phyloP scores from a whole-genome alignment of 2,797 vertebrate species.

The Liparis tanakae region DNA sequence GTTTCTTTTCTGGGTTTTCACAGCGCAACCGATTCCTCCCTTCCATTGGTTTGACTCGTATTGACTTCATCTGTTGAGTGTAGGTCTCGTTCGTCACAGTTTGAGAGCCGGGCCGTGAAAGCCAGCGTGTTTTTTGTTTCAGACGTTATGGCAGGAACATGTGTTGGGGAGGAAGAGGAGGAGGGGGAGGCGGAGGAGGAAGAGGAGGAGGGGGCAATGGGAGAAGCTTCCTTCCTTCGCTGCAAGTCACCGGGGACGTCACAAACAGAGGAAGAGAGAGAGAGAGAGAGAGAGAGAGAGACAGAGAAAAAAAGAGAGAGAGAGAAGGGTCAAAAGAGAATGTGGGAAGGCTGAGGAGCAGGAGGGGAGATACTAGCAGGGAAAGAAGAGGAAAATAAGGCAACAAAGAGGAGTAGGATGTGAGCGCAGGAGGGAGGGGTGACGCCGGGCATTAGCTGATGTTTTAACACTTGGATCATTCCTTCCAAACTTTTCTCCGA shows the following conservation, averaged over 20 bases:
- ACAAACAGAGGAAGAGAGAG: slow-evolving; percentile 33
- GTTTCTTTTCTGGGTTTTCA: not conserved
- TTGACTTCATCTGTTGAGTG: not conserved
- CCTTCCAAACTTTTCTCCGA: slow-evolving; percentile 58
- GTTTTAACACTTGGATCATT: slow-evolving; percentile 71
- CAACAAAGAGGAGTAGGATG: slow-evolving; percentile 30
- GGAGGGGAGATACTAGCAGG: slow-evolving; percentile 11
- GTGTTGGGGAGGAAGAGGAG: slow-evolving; percentile 63
- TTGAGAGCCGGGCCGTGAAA: not conserved
- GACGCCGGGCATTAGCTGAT: slow-evolving; percentile 23
- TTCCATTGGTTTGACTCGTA: not conserved
- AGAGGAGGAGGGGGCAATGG: slow-evolving; percentile 64
- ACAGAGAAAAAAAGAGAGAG: slow-evolving; percentile 33
- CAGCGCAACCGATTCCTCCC: not conserved
- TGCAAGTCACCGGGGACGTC: slow-evolving; percentile 57
- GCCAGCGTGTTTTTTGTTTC: slow-evolving; percentile 34
- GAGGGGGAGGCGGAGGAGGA: slow-evolving; percentile 52
- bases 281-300: slow-evolving; percentile 15
- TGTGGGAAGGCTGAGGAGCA: not conserved
- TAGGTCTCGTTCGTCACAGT: not conserved
- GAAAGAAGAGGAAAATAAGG: slow-evolving; percentile 31
- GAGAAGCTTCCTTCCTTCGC: slow-evolving; percentile 81
- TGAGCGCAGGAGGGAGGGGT: slow-evolving; percentile 42
- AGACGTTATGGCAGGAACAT: slow-evolving; percentile 62
- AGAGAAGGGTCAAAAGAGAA: slow-evolving; percentile 11